A percentile compares a stretch with the other conserved stretches of the same genome.
Evolutionary conservation across 2,797 vertebrate species (phyloP).

Genomic region (Poecilia picta): DNA sequence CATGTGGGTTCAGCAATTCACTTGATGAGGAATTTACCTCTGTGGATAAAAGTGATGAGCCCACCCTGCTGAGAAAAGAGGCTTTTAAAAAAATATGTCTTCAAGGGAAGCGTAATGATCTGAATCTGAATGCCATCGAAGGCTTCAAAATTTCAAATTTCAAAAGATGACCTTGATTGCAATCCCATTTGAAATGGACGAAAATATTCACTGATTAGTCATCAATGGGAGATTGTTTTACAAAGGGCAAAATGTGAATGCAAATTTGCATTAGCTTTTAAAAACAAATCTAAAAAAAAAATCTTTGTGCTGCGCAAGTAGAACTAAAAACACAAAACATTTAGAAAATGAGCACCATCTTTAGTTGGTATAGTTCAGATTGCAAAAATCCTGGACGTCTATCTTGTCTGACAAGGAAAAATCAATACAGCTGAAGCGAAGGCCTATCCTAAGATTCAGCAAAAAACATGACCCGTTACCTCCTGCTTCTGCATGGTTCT

Average conservation of each 20-base stretch:
- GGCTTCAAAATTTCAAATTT: background rate
- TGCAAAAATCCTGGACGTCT: slow-evolving; percentile 43
- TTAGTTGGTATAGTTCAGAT: slow-evolving; percentile 47
- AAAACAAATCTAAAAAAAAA: background rate
- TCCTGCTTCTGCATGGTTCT: slow-evolving; percentile 5
- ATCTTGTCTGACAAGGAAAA: slow-evolving; percentile 39
- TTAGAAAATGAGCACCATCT: slow-evolving; percentile 36
- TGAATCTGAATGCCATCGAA: background rate
- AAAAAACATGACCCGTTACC: slow-evolving; percentile 7
- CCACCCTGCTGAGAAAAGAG: background rate
- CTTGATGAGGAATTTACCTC: slow-evolving; percentile 34
- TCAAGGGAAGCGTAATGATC: background rate
- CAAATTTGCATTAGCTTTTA: background rate
- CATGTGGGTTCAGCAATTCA: slow-evolving; percentile 21
- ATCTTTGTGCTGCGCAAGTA: background rate
- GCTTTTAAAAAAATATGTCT: background rate
- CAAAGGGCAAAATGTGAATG: slow-evolving; percentile 22
- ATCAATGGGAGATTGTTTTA: slow-evolving; percentile 8
- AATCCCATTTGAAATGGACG: background rate
- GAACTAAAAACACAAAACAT: background rate
- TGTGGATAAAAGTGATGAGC: background rate
- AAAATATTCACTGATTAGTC: slow-evolving; percentile 3
- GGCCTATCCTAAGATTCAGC: slow-evolving; percentile 42
- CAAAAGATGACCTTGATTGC: slow-evolving; percentile 6
- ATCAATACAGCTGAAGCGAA: slow-evolving; percentile 52